phyloP scores from a whole-genome alignment of 2,113 vertebrate genomes.

The Tragelaphus scriptus region DNA sequence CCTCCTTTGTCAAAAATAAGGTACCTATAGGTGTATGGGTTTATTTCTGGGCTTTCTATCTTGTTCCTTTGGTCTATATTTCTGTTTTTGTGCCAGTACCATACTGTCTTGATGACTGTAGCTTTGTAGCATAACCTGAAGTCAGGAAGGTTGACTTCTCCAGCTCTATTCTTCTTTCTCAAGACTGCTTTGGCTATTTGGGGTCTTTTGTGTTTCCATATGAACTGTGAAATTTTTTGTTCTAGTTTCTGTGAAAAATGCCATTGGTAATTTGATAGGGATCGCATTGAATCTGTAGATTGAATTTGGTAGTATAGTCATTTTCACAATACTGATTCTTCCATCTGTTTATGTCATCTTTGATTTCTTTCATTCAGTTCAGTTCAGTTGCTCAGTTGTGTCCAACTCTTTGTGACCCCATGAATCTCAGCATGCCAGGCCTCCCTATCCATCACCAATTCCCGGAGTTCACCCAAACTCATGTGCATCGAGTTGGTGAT shows the following conservation, averaged over 20 bases:
- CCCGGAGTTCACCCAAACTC: too few species aligned
- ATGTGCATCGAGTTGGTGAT: too few species aligned
- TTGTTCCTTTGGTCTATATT: neutral
- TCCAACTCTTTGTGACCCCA: too few species aligned
- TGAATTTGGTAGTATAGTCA: neutral
- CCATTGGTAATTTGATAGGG: neutral
- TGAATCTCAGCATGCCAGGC: too few species aligned
- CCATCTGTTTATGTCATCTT: neutral
- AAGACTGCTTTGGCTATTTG: neutral
- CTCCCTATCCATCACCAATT: too few species aligned
- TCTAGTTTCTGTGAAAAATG: neutral
- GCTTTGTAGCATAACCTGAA: neutral
- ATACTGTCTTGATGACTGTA: neutral
- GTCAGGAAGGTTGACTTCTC: neutral
- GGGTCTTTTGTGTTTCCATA: neutral
- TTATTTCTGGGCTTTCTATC: neutral
- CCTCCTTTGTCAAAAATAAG: neutral
- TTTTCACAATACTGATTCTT: neutral
- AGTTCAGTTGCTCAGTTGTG: too few species aligned
- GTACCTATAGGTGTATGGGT: neutral
- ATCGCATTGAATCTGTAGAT: neutral
- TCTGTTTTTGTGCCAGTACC: neutral
- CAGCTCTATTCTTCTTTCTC: neutral
- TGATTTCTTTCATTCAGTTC: neutral
- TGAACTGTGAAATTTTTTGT: neutral